Conservation (phyloP, 2,113 vertebrate species). For the Myodes glareolus region DNA sequence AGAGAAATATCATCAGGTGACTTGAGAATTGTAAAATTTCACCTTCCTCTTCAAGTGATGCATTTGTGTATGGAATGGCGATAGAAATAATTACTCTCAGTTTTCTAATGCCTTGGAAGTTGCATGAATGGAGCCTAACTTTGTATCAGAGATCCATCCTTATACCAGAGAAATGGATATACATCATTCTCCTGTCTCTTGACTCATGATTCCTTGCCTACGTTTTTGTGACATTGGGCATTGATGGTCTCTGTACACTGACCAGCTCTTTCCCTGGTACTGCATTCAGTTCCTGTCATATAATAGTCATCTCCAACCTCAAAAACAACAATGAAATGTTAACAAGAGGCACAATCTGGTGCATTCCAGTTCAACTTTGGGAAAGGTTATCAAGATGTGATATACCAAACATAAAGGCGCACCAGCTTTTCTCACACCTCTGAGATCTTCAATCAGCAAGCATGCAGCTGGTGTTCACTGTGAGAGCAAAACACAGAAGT, state of each 20-base stretch:
- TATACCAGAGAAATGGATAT: fast-evolving
- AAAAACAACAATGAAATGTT: neutral
- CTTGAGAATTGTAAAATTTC: neutral
- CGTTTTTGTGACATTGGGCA: neutral
- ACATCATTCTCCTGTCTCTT: neutral
- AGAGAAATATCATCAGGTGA: neutral
- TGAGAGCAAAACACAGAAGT: neutral
- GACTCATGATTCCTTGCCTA: neutral
- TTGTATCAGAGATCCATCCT: neutral
- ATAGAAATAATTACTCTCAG: neutral
- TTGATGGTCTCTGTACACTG: neutral
- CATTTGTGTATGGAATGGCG: neutral
- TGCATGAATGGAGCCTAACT: neutral
- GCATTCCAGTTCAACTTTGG: neutral
- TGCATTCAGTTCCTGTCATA: neutral
- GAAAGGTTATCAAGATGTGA: neutral
- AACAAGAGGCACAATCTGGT: neutral
- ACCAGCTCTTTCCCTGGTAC: neutral
- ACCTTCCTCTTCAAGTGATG: neutral
- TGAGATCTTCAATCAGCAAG: neutral
- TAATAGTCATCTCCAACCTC: neutral
- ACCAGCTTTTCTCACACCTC: neutral
- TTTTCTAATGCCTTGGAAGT: neutral
- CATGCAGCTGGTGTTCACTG: neutral
- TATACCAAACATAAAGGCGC: neutral